Evolutionary conservation across 2,113 vertebrate genomes (phyloP).

Genomic region (Trogon surrucura): DNA sequence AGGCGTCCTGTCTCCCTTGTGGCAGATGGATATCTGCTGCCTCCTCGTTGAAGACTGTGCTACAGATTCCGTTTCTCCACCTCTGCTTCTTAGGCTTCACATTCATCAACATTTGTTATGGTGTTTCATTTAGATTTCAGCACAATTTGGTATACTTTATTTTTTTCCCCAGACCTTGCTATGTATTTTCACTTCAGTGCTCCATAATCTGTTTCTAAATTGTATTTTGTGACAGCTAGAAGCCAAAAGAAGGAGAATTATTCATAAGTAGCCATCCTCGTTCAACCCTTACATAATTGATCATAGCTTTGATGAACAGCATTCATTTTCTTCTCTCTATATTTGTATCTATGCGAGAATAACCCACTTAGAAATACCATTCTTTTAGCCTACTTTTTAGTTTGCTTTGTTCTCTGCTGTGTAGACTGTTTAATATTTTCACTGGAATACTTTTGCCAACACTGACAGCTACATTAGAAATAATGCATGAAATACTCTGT

Average conservation of each 20-base stretch:
- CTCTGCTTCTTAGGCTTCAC: not conserved
- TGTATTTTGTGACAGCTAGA: not conserved
- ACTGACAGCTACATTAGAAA: not conserved
- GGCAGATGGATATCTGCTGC: not conserved
- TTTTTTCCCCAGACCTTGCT: not conserved
- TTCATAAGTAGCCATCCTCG: not conserved
- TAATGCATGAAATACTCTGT: not conserved
- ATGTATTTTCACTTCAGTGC: not conserved
- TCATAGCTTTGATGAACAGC: not conserved
- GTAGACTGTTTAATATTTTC: not conserved
- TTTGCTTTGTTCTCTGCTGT: not conserved
- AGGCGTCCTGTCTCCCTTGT: not conserved
- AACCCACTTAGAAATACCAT: not conserved
- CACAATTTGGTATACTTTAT: not conserved
- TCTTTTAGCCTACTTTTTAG: not conserved
- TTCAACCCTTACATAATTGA: not conserved
- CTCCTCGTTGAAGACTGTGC: not conserved
- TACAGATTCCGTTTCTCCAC: not conserved
- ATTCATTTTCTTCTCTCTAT: not conserved
- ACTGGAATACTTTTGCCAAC: not conserved
- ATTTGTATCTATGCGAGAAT: not conserved
- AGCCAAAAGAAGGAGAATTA: conserved; percentile 19
- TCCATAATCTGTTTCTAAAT: not conserved
- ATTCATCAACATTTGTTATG: not conserved
- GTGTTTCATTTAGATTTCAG: not conserved